Evolutionary conservation across 2,888 invertebrate species (phyloP), one percentile per base, ranked within the genome.

Genomic region (Chironomus tentans): DNA sequence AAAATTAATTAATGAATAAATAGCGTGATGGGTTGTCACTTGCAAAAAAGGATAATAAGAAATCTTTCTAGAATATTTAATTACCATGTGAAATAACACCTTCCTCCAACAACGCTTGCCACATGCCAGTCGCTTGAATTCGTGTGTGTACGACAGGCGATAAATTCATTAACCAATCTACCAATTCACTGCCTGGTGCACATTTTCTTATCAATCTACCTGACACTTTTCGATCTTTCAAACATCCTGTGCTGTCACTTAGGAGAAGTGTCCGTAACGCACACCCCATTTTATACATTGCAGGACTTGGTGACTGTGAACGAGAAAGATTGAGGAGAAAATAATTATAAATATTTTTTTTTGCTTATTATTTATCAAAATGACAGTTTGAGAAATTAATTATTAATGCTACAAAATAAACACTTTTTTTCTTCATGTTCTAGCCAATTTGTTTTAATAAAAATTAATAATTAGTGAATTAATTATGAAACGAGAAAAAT

Each of bases 41-140:
- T 13, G 13, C 65, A 22, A 6, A n/a, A 21, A 47, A 15, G 38
- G 15, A 68, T 12, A 68, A 18, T 22, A 22, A 69, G 15, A 46
- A 46, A 12, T 28, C 22, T 62, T 50, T 13, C 12, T 69, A 65
- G 13, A 76, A 69, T 46, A 50, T 47, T 62, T 69, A 68, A 76
- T 71, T 70, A 92, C 92, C 91, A 82, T 92, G 92, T 73, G 88
- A 86, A 78, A 94, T 87, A 77, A 92, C 88, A 69, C 92, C 91
- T 83, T 93, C 92, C 82, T 93, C 93, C 61, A 93, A 85, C 75
- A 93, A 84, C 0, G 90, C 91, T 82, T 94, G 93, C 92, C 92
- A 93, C 90, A 93, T 92, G 78, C 91, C 92, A 70, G 90, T 88
- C 72, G 92, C 91, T 81, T 91, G 91, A 78, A 88, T 87, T 77